Percentiles rank a stretch among this genome's conserved stretches.
These are phyloP conservation scores for Eumeta japonica DNA, from an alignment of 1,140 invertebrate species.

Conservation along the genomic window DNA sequence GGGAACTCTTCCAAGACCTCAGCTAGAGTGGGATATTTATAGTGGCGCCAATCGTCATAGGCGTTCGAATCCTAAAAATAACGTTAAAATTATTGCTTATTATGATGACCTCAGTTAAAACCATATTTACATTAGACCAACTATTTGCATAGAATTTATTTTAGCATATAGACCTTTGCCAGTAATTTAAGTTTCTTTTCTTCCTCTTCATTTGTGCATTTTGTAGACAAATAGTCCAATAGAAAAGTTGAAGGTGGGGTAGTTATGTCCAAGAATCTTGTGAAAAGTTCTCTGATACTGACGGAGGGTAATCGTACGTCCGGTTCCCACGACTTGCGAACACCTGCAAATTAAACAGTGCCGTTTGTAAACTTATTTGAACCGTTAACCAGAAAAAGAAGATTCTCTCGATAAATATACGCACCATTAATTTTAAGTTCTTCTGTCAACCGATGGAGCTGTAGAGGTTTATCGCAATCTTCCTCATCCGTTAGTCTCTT, in stretches of 20 bases:
- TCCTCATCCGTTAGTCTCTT: slow-evolving; percentile 67
- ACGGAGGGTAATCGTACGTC: slow-evolving; percentile 81
- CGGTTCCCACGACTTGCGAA: slow-evolving; percentile 78
- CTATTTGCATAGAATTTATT: background rate
- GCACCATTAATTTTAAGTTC: no score
- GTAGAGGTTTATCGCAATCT: slow-evolving; percentile 71
- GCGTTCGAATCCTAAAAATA: slow-evolving; percentile 75
- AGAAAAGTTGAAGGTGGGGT: slow-evolving; percentile 89
- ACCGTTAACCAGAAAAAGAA: no score
- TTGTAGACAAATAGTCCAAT: slow-evolving; percentile 76
- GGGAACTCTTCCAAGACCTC: slow-evolving; percentile 87
- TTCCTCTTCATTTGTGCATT: slow-evolving; percentile 74
- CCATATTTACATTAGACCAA: no score
- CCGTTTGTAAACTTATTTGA: no score
- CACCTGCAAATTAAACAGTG: slow-evolving; percentile 56
- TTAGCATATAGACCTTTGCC: slow-evolving; percentile 64
- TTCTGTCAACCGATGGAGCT: no score
- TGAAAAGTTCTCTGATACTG: slow-evolving; percentile 74
- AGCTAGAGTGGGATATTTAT: slow-evolving; percentile 78
- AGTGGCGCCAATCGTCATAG: slow-evolving; percentile 93
- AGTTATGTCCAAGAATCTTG: slow-evolving; percentile 87
- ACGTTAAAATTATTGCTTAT: no score
- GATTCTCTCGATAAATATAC: no score
- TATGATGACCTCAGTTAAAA: no score
- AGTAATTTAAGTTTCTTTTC: slow-evolving; percentile 68